Evolutionary conservation across 1,140 invertebrate species (phyloP), one percentile per base, ranked within the genome.

Genomic region (Nylanderia fulva): DNA sequence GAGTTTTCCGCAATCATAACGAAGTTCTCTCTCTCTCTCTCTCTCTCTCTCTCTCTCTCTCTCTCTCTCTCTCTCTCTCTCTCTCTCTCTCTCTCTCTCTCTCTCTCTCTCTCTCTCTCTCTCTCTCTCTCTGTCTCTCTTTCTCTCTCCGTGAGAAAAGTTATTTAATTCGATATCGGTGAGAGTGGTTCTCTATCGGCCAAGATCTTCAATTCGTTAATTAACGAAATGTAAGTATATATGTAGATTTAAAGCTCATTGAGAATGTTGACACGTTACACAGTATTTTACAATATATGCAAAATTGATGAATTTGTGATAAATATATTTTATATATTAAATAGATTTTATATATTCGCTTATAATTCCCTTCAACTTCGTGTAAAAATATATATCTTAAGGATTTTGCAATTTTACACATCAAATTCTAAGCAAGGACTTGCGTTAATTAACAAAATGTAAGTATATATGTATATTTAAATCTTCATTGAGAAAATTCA

Each of bases 81-180:
- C n/a, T n/a, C n/a, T n/a, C n/a, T n/a, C n/a, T n/a, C n/a, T n/a
- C n/a, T n/a, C n/a, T n/a, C n/a, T n/a, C n/a, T n/a, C n/a, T n/a
- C n/a, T n/a, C n/a, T n/a, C n/a, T n/a, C n/a, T n/a, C n/a, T n/a
- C n/a, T n/a, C n/a, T n/a, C n/a, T n/a, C n/a, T n/a, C n/a, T n/a
- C n/a, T n/a, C n/a, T n/a, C n/a, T n/a, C n/a, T n/a, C n/a, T 13
- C 21, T 52, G 48, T 84, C 9, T 36, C 18, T 18, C 45, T n/a
- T n/a, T n/a, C n/a, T n/a, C n/a, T n/a, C n/a, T 13, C 21, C 61
- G 48, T 58, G 56, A 74, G 29, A 8, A 54, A 48, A 87, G 66
- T 88, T 85, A 79, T 58, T 88, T 69, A 72, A 79, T 69, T 82
- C 87, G 87, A 88, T 88, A 88, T 88, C 71, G 60, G 64, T 33